phyloP scores from a whole-genome alignment of 2,797 vertebrate species.

The Gallinago nigripennis region DNA sequence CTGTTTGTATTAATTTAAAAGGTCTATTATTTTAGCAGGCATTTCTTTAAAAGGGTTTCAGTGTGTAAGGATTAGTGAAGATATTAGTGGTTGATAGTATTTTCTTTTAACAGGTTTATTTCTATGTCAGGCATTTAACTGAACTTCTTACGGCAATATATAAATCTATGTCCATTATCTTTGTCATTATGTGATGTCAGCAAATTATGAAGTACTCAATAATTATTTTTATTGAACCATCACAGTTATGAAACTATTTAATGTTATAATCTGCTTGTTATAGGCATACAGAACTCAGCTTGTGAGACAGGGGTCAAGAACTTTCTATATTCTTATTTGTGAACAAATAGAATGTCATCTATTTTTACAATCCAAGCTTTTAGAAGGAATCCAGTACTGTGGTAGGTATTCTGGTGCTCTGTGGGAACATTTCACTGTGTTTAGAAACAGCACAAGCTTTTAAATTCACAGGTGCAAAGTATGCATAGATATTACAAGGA shows the following conservation, averaged over 20 bases:
- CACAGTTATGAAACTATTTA: not conserved
- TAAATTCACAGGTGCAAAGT: not conserved
- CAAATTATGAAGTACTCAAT: not conserved
- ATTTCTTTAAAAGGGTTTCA: not conserved
- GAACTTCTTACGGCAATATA: not conserved
- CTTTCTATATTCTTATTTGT: not conserved
- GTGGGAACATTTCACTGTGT: not conserved
- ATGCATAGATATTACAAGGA: not conserved
- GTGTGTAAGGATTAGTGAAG: not conserved
- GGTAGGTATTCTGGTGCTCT: not conserved
- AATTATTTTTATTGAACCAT: not conserved
- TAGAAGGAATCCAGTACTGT: not conserved
- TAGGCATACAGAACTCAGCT: not conserved
- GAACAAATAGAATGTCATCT: not conserved
- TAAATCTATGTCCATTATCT: not conserved
- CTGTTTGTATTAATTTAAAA: not conserved
- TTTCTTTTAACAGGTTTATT: not conserved
- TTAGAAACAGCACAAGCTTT: not conserved
- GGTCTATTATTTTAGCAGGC: not conserved
- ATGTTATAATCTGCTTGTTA: not conserved
- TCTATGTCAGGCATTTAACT: not conserved
- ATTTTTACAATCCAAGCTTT: not conserved
- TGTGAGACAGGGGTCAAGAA: not conserved
- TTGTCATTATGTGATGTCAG: not conserved
- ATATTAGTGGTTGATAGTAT: not conserved